Conservation (phyloP, 2,888 invertebrate species). For the Stegana nigrithorax region DNA sequence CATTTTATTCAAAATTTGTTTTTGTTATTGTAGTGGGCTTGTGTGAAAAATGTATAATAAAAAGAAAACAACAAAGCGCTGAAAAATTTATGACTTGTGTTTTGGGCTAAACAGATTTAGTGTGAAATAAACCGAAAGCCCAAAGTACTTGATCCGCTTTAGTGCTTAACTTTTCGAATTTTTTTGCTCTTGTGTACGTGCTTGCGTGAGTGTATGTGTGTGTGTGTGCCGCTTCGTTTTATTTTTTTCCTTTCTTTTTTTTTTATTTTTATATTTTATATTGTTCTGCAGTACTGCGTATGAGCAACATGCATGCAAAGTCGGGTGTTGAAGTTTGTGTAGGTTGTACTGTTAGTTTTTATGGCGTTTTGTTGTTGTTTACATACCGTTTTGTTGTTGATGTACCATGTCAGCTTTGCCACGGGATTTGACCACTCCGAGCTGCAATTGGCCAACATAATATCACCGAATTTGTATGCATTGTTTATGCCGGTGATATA, state of each 20-base stretch:
- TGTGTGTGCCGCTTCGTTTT: background rate
- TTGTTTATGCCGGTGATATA: conserved; percentile 63
- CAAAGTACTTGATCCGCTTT: conserved; percentile 17
- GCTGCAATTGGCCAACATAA: conserved; percentile 67
- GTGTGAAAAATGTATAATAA: background rate
- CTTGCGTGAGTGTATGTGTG: background rate
- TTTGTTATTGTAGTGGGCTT: background rate
- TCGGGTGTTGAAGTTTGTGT: conserved; percentile 11
- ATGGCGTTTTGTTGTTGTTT: conserved; percentile 25
- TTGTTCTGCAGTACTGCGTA: background rate
- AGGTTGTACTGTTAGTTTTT: conserved; percentile 15
- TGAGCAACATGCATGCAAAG: background rate
- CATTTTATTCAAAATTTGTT: background rate
- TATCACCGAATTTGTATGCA: conserved; percentile 66
- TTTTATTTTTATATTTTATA: no score
- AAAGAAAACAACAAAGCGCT: background rate
- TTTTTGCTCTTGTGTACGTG: background rate
- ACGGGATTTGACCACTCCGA: conserved; percentile 68
- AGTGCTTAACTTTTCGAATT: background rate
- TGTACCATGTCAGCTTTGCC: conserved; percentile 67
- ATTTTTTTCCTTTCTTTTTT: no score
- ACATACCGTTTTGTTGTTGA: conserved; percentile 68
- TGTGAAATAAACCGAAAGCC: conserved; percentile 9
- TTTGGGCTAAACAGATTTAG: conserved; percentile 13
- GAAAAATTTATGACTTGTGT: conserved; percentile 8